Conservation (phyloP, 2,113 vertebrate genomes). For the Thunnus maccoyii region DNA sequence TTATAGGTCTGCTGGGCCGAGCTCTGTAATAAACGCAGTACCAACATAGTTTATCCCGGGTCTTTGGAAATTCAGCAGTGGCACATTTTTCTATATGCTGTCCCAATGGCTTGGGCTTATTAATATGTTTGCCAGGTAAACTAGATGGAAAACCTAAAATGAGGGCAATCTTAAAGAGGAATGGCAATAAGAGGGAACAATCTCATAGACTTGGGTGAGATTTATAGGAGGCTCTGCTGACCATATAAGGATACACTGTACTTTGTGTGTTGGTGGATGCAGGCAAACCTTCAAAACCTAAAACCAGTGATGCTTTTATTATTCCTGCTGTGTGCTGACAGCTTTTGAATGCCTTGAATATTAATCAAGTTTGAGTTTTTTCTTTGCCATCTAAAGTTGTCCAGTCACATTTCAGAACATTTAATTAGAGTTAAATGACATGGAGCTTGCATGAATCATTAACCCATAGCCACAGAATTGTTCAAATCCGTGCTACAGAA, state of each 20-base stretch:
- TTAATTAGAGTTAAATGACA: slow-evolving; percentile 72
- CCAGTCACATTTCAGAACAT: slow-evolving; percentile 66
- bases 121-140: slow-evolving; percentile 64
- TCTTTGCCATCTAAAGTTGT: slow-evolving; percentile 50
- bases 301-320: slow-evolving; percentile 44
- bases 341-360: slow-evolving; percentile 58
- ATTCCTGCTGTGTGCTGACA: slow-evolving; percentile 45
- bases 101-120: slow-evolving; percentile 55
- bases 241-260: slow-evolving; percentile 8
- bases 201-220: slow-evolving; percentile 17
- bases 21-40: slow-evolving; percentile 48
- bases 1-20: slow-evolving; percentile 37
- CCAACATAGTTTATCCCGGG: slow-evolving; percentile 6
- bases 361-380: slow-evolving; percentile 59
- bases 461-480: slow-evolving; percentile 59
- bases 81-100: slow-evolving; percentile 22
- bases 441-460: slow-evolving; percentile 69
- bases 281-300: slow-evolving; percentile 26
- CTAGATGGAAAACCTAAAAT: slow-evolving; percentile 48
- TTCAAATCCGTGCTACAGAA: slow-evolving; percentile 47
- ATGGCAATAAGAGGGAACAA: slow-evolving; percentile 29
- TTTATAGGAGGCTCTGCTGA: slow-evolving; percentile 29
- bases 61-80: slow-evolving; percentile 40
- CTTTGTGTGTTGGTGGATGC: slow-evolving; percentile 1
- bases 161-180: slow-evolving; percentile 47